A percentile compares a stretch with the other conserved stretches of the same genome.
phyloP scores from a whole-genome alignment of 2,113 vertebrate species.

The Lepus americanus region DNA sequence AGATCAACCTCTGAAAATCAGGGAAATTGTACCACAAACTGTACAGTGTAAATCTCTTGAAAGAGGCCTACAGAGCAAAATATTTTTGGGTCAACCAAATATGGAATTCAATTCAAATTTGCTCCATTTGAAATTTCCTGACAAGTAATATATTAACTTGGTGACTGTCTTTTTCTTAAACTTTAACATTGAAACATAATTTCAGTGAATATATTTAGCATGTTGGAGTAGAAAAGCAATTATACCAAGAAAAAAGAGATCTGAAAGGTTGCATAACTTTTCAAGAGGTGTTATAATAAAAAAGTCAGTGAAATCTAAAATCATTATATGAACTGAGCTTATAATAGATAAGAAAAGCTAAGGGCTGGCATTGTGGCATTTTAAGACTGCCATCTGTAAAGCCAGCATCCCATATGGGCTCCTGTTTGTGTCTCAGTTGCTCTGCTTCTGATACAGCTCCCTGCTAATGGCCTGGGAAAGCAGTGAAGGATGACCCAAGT shows the following conservation, averaged over 20 bases:
- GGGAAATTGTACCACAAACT: neutral
- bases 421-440: no score
- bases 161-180: slow-evolving; percentile 8
- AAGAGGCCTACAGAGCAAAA: neutral
- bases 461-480: no score
- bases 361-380: neutral
- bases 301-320: neutral
- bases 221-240: neutral
- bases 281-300: neutral
- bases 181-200: neutral
- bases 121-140: neutral
- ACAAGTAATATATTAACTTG: slow-evolving; percentile 26
- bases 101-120: neutral
- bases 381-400: no score
- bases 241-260: neutral
- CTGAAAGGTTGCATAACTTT: neutral
- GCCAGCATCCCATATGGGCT: no score
- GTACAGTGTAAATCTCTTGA: neutral
- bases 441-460: no score
- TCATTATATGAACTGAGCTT: neutral
- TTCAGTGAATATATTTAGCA: neutral
- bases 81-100: neutral
- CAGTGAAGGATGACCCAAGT: no score
- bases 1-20: neutral
- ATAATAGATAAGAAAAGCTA: neutral